Evolutionary conservation across 2,888 invertebrate genomes (phyloP).

Genomic region (Frankliniella intonsa): DNA sequence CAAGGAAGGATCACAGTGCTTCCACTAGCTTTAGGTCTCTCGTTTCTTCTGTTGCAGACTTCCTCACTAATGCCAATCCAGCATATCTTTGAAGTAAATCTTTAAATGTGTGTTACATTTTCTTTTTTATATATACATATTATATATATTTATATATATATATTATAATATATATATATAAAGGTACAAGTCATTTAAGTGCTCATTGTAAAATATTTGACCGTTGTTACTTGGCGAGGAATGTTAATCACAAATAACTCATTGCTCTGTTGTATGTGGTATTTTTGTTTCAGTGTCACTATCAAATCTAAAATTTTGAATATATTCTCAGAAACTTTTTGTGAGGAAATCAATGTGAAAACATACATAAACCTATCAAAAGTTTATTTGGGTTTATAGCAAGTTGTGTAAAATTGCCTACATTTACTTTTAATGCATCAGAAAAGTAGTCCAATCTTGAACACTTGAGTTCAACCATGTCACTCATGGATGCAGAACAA

Average conservation of each 20-base stretch:
- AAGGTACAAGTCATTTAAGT: constrained; percentile 27
- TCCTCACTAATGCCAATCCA: constrained; percentile 24
- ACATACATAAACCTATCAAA: background rate
- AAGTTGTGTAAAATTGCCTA: constrained; percentile 17
- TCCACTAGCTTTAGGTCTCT: constrained; percentile 23
- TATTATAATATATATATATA: constrained; percentile 16
- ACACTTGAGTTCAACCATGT: background rate
- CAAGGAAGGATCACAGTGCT: constrained; percentile 22
- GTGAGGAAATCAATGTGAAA: background rate
- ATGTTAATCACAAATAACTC: constrained; percentile 25
- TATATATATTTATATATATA: background rate
- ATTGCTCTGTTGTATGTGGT: constrained; percentile 17
- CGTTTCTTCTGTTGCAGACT: constrained; percentile 15
- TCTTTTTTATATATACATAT: constrained; percentile 9
- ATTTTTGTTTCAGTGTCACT: constrained; percentile 12
- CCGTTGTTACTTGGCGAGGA: constrained; percentile 16
- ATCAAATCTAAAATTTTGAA: background rate
- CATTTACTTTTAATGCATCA: constrained; percentile 10
- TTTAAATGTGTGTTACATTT: constrained; percentile 25
- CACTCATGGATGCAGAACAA: background rate
- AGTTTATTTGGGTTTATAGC: background rate
- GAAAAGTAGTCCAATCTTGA: constrained; percentile 9
- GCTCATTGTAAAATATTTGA: constrained; percentile 27
- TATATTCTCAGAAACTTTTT: constrained; percentile 2
- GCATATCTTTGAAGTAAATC: constrained; percentile 25